Base-by-base conservation (phyloP, 2,113 vertebrate species). In the Ochotona princeps region DNA sequence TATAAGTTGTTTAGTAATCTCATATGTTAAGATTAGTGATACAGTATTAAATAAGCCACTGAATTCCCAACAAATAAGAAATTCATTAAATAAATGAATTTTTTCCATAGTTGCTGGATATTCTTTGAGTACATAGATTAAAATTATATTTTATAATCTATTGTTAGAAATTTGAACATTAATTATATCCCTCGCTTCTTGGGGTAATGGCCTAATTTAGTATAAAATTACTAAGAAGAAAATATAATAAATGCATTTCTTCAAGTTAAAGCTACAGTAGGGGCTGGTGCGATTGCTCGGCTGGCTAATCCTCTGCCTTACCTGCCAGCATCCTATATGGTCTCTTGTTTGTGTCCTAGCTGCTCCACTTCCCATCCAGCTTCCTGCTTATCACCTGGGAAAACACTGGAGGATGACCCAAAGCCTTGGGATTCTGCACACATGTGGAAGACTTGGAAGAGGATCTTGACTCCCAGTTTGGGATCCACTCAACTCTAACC, bases 1-100 rank as follows among this genome's bases (percentile, higher is more conserved):
- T 81, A 73, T 23, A 93, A 73, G n/a, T 91, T 84, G 63, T 69
- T 89, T 91, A 91, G 0, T 87, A 83, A 54, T 79, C 54, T 89
- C 83, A 25, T 25, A 94, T 80, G 28, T 30, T 87, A 79, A 28
- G 78, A 70, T 75, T 78, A 12, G 11, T 89, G 54, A 38, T 81
- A 28, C 38, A 44, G 38, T 44, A 44, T 30, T 89, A 70, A 86
- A 20, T 69, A 90, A 82, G 11, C 9, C 0, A 30, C 60, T 90
- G 78, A 73, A 83, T 79, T 92, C 67, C 8, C 26, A 84, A 32
- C 32, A 85, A 89, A 87, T 83, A 90, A 61, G 5, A 72, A 4
- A 86, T 88, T 81, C 17, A n/a, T 69, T 82, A 65, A 66, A 35
- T 83, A 32, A 83, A 57, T 76, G 49, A 60, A 57, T 8, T 44